Evolutionary conservation across 2,113 vertebrate species (phyloP).

Genomic region (Crotalus horridus): DNA sequence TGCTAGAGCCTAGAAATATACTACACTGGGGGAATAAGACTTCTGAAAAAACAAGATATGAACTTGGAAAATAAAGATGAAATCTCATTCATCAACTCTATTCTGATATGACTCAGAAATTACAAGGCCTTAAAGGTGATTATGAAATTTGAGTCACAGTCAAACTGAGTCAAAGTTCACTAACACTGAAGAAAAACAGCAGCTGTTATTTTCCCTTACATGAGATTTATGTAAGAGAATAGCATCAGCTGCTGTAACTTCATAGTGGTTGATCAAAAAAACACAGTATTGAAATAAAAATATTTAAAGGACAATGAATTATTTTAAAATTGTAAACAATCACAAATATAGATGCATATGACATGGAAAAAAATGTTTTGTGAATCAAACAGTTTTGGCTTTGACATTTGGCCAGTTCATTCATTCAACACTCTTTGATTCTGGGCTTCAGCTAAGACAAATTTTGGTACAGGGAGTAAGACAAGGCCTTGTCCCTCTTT

Average conservation of each 20-base stretch:
- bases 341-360: neutral
- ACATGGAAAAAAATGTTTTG: neutral
- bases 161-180: neutral
- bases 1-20: neutral
- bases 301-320: neutral
- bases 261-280: neutral
- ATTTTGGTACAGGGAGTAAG: neutral
- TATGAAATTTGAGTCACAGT: neutral
- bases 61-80: neutral
- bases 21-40: neutral
- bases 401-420: neutral
- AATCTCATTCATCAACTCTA: neutral
- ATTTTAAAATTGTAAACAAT: neutral
- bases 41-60: neutral
- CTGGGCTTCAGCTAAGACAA: neutral
- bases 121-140: neutral
- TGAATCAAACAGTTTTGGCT: neutral
- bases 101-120: neutral
- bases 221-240: neutral
- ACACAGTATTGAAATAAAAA: neutral
- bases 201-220: neutral
- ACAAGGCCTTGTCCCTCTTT: neutral
- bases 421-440: neutral
- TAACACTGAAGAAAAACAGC: neutral
- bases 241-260: neutral